Evolutionary conservation across 2,797 vertebrate species (phyloP).

Genomic region (Pogonophryne albipinna): DNA sequence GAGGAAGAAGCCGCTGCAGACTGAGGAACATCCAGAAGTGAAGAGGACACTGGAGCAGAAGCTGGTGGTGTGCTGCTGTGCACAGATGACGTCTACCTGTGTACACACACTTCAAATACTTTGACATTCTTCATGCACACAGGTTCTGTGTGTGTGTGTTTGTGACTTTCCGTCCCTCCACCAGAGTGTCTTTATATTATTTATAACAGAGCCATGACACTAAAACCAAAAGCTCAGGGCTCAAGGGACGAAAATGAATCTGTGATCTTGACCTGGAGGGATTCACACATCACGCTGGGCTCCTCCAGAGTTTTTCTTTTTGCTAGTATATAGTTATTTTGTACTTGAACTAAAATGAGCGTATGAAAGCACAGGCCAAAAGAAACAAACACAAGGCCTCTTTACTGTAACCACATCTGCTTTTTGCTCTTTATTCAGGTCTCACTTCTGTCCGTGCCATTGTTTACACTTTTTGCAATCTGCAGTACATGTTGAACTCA

Average conservation of each 20-base stretch:
- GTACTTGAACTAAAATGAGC: constrained; percentile 56
- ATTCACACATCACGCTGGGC: constrained; percentile 22
- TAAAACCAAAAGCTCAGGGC: constrained; percentile 61
- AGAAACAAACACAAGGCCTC: constrained; percentile 34
- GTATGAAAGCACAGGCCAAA: constrained; percentile 58
- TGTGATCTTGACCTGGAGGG: constrained; percentile 35
- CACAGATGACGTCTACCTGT: constrained; percentile 42
- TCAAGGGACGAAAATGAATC: constrained; percentile 35
- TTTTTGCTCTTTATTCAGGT: constrained; percentile 29
- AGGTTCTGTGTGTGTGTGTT: constrained; percentile 25
- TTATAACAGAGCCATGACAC: constrained; percentile 67
- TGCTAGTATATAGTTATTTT: constrained; percentile 57
- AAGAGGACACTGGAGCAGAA: constrained; percentile 9
- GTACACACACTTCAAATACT: constrained; percentile 51
- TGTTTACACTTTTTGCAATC: constrained; percentile 29
- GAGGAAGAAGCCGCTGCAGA: constrained; percentile 19
- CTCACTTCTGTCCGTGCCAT: constrained; percentile 28
- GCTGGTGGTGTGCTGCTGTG: constrained; percentile 31
- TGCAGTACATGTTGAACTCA: not conserved
- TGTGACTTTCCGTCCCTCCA: constrained; percentile 29
- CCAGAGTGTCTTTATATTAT: constrained; percentile 58
- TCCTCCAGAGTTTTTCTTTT: constrained; percentile 11
- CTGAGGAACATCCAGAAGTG: constrained; percentile 7
- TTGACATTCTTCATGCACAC: constrained; percentile 57
- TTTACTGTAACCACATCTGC: constrained; percentile 22